Conservation (phyloP, 2,797 vertebrate species). For the Pseudochromis fuscus region DNA sequence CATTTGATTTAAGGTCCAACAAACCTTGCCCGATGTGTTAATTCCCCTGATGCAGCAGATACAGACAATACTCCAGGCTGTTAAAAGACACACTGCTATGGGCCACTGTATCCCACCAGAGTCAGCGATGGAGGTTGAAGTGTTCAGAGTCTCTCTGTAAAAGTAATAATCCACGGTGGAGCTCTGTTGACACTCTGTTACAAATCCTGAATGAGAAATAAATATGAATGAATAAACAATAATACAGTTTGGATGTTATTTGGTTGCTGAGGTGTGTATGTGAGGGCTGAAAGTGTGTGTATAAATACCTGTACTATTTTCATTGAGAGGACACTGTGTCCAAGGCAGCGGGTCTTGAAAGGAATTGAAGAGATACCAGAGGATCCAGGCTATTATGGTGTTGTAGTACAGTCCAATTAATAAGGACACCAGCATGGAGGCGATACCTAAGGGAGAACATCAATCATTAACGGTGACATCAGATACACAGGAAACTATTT, state of each 20-base stretch:
- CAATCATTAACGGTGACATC: not conserved
- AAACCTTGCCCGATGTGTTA: slow-evolving; percentile 95
- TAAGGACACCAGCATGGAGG: slow-evolving; percentile 92
- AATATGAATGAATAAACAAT: slow-evolving; percentile 49
- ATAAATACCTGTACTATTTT: slow-evolving; percentile 86
- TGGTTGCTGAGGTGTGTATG: not conserved
- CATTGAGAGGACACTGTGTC: slow-evolving; percentile 87
- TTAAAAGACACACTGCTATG: slow-evolving; percentile 87
- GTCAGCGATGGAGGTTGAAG: slow-evolving; percentile 83
- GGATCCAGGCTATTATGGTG: slow-evolving; percentile 93
- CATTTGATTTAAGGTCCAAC: slow-evolving; percentile 45
- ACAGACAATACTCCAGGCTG: slow-evolving; percentile 88
- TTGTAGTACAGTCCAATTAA: slow-evolving; percentile 93
- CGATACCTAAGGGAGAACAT: slow-evolving; percentile 82
- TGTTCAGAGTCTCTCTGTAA: slow-evolving; percentile 92
- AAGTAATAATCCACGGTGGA: slow-evolving; percentile 93
- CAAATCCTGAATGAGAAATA: slow-evolving; percentile 71
- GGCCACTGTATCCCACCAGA: slow-evolving; percentile 92
- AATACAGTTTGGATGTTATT: not conserved
- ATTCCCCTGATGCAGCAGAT: slow-evolving; percentile 92
- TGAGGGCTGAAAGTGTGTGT: not conserved
- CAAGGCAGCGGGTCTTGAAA: slow-evolving; percentile 95
- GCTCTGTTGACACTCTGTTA: slow-evolving; percentile 89
- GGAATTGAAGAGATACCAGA: slow-evolving; percentile 99
- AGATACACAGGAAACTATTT: not conserved